Evolutionary conservation across 2,888 invertebrate species (phyloP).

Genomic region (Ptilodon capucinus): DNA sequence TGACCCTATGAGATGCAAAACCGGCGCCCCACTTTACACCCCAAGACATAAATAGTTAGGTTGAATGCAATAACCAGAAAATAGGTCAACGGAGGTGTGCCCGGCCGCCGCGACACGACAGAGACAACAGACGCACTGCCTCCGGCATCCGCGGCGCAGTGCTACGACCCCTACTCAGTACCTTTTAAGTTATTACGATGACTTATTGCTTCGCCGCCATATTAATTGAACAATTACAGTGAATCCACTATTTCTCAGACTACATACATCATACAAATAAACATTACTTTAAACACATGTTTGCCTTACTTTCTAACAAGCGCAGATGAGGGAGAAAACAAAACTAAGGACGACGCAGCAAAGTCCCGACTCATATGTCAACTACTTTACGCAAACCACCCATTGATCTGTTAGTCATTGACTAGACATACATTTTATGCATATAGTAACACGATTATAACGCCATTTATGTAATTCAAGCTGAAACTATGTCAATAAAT

Average conservation of each 20-base stretch:
- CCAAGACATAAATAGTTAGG: slow-evolving; percentile 75
- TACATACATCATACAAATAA: slow-evolving; percentile 37
- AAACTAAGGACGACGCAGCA: slow-evolving; percentile 60
- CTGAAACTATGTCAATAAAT: slow-evolving; percentile 9
- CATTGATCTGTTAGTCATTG: slow-evolving; percentile 68
- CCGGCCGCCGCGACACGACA: slow-evolving; percentile 68
- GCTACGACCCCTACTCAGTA: slow-evolving; percentile 48
- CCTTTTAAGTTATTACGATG: slow-evolving; percentile 53
- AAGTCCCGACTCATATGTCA: slow-evolving; percentile 62
- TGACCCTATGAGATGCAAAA: slow-evolving; percentile 59
- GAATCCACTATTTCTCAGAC: slow-evolving; percentile 27
- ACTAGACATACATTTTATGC: slow-evolving; percentile 34
- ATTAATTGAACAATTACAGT: slow-evolving; percentile 35
- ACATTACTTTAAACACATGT: slow-evolving; percentile 49
- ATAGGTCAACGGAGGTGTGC: slow-evolving; percentile 82
- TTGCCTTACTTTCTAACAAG: slow-evolving; percentile 60
- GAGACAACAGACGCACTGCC: slow-evolving; percentile 65
- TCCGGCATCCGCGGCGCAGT: slow-evolving; percentile 53
- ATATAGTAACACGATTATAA: slow-evolving; percentile 15
- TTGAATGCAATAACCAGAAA: slow-evolving; percentile 80
- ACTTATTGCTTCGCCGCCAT: slow-evolving; percentile 23
- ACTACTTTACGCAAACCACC: slow-evolving; percentile 56
- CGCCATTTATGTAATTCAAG: slow-evolving; percentile 7
- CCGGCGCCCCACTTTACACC: slow-evolving; percentile 70
- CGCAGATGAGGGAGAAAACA: slow-evolving; percentile 56